Base-by-base conservation (phyloP, 2,797 vertebrate genomes). In the Enteromius paludinosus region DNA sequence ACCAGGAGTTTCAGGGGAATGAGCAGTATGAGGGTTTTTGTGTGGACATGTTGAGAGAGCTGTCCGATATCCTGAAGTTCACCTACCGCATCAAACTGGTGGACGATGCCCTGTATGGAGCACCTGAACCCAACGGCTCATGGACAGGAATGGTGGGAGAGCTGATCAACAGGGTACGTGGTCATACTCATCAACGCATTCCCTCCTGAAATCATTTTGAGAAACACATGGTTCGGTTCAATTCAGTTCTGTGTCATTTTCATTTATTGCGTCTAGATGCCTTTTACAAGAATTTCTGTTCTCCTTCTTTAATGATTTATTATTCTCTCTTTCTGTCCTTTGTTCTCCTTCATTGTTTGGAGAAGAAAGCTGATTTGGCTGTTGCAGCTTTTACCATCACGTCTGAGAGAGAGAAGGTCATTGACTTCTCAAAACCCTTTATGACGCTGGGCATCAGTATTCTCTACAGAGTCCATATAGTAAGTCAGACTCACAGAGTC, bases 401-500 rank as follows among this genome's bases (percentile, higher is more conserved):
- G 0, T 97, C 97, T 0, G 97, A 97, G 89, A 91, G 97, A 66
- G 97, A 98, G 92, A 98, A 98, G 88, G 97, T 98, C 87, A 95
- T 95, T 23, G 95, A 95, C 93, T 95, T 95, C 89, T 98, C 97
- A 85, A 98, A 98, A 87, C 97, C 97, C 33, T 98, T 98, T 93
- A 98, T 98, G 97, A 97, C 96, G 52, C 90, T 98, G 88, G 97
- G 97, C 61, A 98, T 98, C 94, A 97, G 97, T 94, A 98, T 98
- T 92, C 93, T 98, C 86, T 98, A 98, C 92, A 92, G 97, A 80
- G 96, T 97, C 86, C 97, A 98, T 81, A 94, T 97, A 96, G 97
- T 98, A 94, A 85, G 93, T 64, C 45, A 43, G 65, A 52, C 41
- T 47, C 49, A 30, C 74, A 41, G 17, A 65, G 30, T 61, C 28